A percentile compares a stretch with the other conserved stretches of the same genome.
Conservation (phyloP, 2,113 vertebrate genomes). For the Colistium nudipinnis region DNA sequence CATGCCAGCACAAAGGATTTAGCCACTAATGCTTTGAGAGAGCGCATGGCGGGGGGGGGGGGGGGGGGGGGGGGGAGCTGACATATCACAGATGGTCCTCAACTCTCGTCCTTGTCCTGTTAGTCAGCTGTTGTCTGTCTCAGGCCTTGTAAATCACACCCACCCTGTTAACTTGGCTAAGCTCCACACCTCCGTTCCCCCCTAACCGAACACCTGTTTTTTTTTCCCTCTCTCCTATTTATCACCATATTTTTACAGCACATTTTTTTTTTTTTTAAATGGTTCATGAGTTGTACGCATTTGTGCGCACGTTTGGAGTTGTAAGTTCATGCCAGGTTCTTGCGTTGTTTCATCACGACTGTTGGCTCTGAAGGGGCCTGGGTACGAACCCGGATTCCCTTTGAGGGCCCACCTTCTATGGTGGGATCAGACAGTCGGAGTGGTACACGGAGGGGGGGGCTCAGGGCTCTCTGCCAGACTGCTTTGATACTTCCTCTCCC, state of each 20-base stretch:
- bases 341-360: slow-evolving; percentile 47
- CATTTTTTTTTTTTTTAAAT: slow-evolving; percentile 4
- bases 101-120: slow-evolving; percentile 53
- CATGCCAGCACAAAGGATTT: slow-evolving; percentile 82
- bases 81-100: slow-evolving; percentile 73
- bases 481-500: slow-evolving; percentile 72
- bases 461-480: slow-evolving; percentile 66
- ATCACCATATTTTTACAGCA: neutral
- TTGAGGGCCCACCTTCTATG: slow-evolving; percentile 55
- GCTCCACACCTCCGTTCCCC: slow-evolving; percentile 20
- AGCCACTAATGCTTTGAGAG: slow-evolving; percentile 76
- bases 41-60: neutral
- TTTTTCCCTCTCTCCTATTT: slow-evolving; percentile 5
- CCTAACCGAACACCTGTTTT: neutral
- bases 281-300: too few species aligned
- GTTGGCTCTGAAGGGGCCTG: slow-evolving; percentile 39
- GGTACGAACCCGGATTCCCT: slow-evolving; percentile 54
- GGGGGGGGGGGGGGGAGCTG: slow-evolving; percentile 50
- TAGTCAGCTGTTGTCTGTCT: slow-evolving; percentile 68
- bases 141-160: slow-evolving; percentile 64
- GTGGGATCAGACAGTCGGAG: slow-evolving; percentile 67
- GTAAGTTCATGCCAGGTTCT: slow-evolving; percentile 44
- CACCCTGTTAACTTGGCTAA: slow-evolving; percentile 44
- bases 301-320: neutral
- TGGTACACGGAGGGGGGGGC: slow-evolving; percentile 62